Percentiles rank a stretch among this genome's conserved stretches.
Evolutionary conservation across 2,888 invertebrate genomes (phyloP).

Genomic region (Monochamus alternatus): DNA sequence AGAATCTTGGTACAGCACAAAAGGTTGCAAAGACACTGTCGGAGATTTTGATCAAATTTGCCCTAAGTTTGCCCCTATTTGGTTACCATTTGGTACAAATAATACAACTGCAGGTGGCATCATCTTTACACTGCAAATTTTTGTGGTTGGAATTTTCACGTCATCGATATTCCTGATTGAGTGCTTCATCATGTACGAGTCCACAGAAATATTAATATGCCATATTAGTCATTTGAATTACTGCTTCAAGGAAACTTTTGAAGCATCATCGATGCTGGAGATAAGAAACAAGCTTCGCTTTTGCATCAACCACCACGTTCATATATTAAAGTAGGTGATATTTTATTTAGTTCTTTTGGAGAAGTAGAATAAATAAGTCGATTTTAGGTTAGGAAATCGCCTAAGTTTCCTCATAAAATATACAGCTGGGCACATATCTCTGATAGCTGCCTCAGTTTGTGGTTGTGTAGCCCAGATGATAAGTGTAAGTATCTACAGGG

Average conservation of each 20-base stretch:
- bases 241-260: background rate
- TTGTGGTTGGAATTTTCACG: background rate
- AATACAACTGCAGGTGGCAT: background rate
- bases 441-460: background rate
- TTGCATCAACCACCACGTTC: background rate
- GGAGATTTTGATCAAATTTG: background rate
- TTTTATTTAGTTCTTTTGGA: no score
- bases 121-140: background rate
- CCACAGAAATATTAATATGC: conserved; percentile 7
- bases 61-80: background rate
- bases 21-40: no score
- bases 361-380: background rate
- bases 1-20: no score
- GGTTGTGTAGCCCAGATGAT: background rate
- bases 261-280: background rate
- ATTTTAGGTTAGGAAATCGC: conserved; percentile 6
- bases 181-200: background rate
- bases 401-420: background rate
- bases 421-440: background rate
- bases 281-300: background rate
- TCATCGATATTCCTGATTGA: background rate
- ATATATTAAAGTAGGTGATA: background rate
- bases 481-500: no score
- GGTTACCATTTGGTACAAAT: background rate
- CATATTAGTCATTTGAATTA: background rate